Evolutionary conservation across 2,888 invertebrate genomes (phyloP).

Genomic region (Esperia sulphurella): DNA sequence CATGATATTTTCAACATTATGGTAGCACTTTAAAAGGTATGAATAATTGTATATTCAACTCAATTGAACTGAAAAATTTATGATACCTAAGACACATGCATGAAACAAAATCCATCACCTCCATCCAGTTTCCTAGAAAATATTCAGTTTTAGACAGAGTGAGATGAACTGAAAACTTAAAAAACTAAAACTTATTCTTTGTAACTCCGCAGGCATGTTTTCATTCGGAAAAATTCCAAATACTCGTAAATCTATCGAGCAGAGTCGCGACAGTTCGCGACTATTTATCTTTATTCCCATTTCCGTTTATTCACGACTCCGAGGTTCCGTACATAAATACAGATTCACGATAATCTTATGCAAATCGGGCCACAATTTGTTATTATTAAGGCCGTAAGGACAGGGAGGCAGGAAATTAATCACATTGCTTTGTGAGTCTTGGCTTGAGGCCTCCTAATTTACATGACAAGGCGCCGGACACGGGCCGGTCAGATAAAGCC

Average conservation of each 20-base stretch:
- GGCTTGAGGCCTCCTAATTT: slow-evolving; percentile 24
- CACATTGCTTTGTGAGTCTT: slow-evolving; percentile 22
- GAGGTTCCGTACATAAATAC: slow-evolving; percentile 5
- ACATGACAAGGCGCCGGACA: slow-evolving; percentile 28
- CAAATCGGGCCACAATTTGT: slow-evolving; percentile 19
- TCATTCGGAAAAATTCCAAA: neutral
- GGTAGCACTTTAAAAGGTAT: no score
- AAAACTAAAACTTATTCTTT: no score
- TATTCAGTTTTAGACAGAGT: no score
- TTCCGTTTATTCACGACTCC: neutral
- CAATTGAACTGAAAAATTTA: no score
- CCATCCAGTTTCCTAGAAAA: no score
- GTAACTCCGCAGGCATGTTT: neutral
- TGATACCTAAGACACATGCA: no score
- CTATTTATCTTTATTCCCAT: slow-evolving; percentile 2
- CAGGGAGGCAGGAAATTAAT: slow-evolving; percentile 18
- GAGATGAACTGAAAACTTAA: neutral
- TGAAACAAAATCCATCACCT: no score
- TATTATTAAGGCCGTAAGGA: slow-evolving; percentile 15
- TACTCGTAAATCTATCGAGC: neutral
- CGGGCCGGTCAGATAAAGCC: slow-evolving; percentile 24
- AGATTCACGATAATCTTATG: slow-evolving; percentile 18
- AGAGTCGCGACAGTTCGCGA: neutral
- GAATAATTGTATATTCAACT: no score
- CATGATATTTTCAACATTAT: no score